A percentile compares a stretch with the other conserved stretches of the same genome.
Conservation (phyloP, 2,888 invertebrate species). For the Charanyca ferruginea region DNA sequence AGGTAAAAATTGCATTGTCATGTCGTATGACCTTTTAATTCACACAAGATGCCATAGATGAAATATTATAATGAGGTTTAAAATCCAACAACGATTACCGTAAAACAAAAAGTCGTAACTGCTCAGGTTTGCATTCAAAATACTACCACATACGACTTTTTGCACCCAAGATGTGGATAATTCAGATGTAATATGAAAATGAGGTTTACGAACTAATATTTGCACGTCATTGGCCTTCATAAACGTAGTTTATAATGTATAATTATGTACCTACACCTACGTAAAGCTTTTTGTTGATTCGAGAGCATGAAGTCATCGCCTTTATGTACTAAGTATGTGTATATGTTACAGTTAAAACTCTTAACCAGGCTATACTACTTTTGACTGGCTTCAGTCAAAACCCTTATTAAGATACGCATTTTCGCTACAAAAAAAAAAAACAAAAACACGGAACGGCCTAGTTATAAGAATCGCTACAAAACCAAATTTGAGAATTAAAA, state of each 20-base stretch:
- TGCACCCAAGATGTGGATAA: not conserved
- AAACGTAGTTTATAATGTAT: constrained; percentile 35
- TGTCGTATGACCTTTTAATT: not conserved
- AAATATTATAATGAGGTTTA: constrained; percentile 1
- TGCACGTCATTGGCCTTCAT: constrained; percentile 59
- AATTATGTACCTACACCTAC: constrained; percentile 43
- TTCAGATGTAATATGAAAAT: constrained; percentile 41
- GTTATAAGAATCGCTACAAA: no score
- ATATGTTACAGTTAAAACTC: no score
- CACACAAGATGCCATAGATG: no score
- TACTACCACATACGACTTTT: constrained; percentile 5
- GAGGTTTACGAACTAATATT: constrained; percentile 58
- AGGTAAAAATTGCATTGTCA: not conserved
- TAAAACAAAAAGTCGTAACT: not conserved
- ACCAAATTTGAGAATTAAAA: no score
- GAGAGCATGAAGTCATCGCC: constrained; percentile 63
- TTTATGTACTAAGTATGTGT: constrained; percentile 26
- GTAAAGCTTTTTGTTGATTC: constrained; percentile 56
- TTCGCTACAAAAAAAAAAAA: no score
- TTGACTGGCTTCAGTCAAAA: no score
- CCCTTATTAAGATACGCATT: no score
- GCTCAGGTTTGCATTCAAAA: not conserved
- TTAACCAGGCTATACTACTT: no score
- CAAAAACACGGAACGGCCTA: no score
- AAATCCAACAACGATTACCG: not conserved